Base-by-base conservation (phyloP, 30 jellyfish, hydroid and myxozoan species). In the Aurelia coerulea region DNA sequence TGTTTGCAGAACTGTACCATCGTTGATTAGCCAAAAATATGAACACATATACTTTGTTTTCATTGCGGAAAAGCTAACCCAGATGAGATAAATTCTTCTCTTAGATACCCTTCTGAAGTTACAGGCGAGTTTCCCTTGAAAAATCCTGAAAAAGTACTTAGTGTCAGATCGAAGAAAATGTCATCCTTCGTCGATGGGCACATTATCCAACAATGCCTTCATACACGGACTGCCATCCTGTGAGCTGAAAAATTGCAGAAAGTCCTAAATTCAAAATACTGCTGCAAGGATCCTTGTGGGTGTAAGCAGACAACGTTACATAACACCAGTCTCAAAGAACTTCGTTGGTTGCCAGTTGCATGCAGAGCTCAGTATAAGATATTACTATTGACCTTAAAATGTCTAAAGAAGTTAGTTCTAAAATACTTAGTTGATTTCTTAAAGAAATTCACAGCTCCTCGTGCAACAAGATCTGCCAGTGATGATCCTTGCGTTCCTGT, bases 371-470 rank as follows among this genome's bases (percentile, higher is more conserved):
- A 76, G 76, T 51, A 76, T 50, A 76, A 52, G 78, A 54, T 76
- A 76, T 76, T 76, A 52, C 79, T 76, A 51, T 54, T 76, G 87
- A 50, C 87, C 10, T 77, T 39, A 39, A 58, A 60, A 64, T 77
- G 88, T 63, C 10, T 77, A 7, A 74, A 74, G 74, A 77, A 29
- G 65, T 31, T 54, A 59, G 77, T 79, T 54, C 77, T 65, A 58
- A 77, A n/a, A 31, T 53, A 58, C 88, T 5, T 77, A 1, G 62
- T n/a, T 77, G 88, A 59, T 77, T 77, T 60, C 23, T 60, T 54
- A 56, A 54, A 77, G 88, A 63, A 63, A 77, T 63, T 79, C 88
- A 58, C 16, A 41, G 78, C 91, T 81, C 76, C 85, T 67, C 84
- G 76, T 49, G 84, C 50, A 81, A 66, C 91, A 81, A 39, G 51